Conservation (phyloP, 2,113 vertebrate species). For the Psephotus haematonotus region DNA sequence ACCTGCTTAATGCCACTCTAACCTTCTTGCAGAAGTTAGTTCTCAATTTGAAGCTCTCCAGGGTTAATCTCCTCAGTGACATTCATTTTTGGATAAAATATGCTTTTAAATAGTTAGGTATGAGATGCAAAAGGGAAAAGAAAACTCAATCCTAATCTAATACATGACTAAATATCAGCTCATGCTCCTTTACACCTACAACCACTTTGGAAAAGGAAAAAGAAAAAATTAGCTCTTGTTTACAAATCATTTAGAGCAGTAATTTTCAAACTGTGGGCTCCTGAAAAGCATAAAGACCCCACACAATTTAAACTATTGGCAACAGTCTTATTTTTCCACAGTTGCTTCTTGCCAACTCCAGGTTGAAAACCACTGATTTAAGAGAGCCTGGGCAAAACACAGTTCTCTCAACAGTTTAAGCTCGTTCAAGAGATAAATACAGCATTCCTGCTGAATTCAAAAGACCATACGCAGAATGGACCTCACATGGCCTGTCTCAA, state of each 20-base stretch:
- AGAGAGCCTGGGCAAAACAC: neutral
- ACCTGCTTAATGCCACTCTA: neutral
- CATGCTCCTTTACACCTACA: constrained; percentile 2
- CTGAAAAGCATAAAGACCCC: neutral
- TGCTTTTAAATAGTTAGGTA: neutral
- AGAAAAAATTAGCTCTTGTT: neutral
- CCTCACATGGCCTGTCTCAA: neutral
- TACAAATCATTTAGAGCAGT: neutral
- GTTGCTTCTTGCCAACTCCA: neutral
- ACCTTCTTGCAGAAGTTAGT: neutral
- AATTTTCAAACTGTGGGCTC: constrained; percentile 7
- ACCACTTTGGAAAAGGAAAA: neutral
- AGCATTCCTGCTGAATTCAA: neutral
- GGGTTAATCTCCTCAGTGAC: neutral
- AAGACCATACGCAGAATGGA: neutral
- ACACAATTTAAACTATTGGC: constrained; percentile 2
- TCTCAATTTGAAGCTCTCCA: neutral
- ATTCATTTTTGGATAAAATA: neutral
- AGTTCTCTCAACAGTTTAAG: neutral
- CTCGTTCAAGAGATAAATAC: neutral
- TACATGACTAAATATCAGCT: constrained; percentile 4
- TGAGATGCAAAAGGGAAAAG: neutral
- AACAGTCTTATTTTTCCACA: constrained; percentile 12
- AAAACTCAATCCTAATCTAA: neutral
- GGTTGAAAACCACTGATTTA: neutral